These are phyloP conservation scores for Sphaeridia pumilis DNA, from an alignment of 2,888 invertebrate species.

Conservation along the genomic window DNA sequence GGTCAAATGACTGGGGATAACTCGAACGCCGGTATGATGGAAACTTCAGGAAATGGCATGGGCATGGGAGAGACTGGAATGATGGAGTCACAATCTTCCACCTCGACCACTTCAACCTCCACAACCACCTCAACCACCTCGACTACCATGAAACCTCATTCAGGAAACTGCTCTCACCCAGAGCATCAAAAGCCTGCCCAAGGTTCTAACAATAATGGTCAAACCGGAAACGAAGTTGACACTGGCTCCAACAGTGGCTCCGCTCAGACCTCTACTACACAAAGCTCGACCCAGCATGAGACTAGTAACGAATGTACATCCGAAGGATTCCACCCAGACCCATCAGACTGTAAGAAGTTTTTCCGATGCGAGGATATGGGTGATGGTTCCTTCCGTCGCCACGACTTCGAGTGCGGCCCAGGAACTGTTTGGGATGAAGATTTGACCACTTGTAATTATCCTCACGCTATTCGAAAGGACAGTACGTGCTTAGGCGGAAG, in stretches of 20 bases:
- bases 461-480: conserved; percentile 12
- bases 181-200: too few species aligned
- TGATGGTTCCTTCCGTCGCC: conserved; percentile 12
- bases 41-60: background rate
- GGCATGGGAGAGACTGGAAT: background rate
- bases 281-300: background rate
- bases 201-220: background rate
- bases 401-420: conserved; percentile 26
- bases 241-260: background rate
- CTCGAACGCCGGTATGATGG: background rate
- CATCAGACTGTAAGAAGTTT: conserved; percentile 20
- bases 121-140: background rate
- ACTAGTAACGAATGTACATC: conserved; percentile 12
- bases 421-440: conserved; percentile 29
- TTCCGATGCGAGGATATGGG: conserved; percentile 22
- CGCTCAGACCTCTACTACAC: background rate
- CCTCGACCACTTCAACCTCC: background rate
- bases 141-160: background rate
- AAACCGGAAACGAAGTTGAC: background rate
- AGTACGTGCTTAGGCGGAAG: conserved; percentile 13
- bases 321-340: conserved; percentile 23
- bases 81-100: background rate
- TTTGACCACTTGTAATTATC: conserved; percentile 24
- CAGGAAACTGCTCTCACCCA: too few species aligned
- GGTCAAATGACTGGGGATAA: background rate